Percentiles rank a stretch among this genome's conserved stretches.
Conservation (phyloP, 1,140 invertebrate species). For the Rhizoglyphus robini region DNA sequence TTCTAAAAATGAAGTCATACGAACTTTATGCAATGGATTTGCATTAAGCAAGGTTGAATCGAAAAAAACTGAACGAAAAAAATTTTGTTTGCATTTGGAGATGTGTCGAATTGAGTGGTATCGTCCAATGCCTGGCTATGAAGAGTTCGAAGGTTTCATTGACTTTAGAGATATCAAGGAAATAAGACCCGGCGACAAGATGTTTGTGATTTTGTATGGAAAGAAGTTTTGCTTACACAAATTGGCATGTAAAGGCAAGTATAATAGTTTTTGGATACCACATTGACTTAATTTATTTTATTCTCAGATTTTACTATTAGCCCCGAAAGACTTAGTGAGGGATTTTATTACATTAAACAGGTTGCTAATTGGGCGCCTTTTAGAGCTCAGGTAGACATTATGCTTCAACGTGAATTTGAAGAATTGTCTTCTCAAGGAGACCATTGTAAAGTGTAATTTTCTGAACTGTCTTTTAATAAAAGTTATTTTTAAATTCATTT, state of each 20-base stretch:
- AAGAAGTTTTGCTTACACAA: constrained; percentile 75
- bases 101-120: constrained; percentile 67
- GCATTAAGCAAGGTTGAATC: constrained; percentile 69
- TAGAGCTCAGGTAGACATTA: constrained; percentile 72
- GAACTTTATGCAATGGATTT: constrained; percentile 45
- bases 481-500: constrained; percentile 19
- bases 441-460: constrained; percentile 41
- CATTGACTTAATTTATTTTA: background rate
- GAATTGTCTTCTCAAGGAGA: constrained; percentile 61
- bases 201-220: constrained; percentile 80
- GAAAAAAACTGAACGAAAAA: constrained; percentile 65
- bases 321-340: constrained; percentile 70
- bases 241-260: constrained; percentile 67
- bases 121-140: constrained; percentile 21
- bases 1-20: background rate
- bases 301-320: constrained; percentile 58
- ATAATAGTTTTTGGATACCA: constrained; percentile 13
- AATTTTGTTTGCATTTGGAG: constrained; percentile 64
- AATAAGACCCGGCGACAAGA: constrained; percentile 66
- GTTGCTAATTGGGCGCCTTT: constrained; percentile 65
- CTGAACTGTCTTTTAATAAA: constrained; percentile 33
- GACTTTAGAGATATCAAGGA: constrained; percentile 80
- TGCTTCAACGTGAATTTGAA: constrained; percentile 80
- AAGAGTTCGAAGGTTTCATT: constrained; percentile 34
- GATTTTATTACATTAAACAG: constrained; percentile 59